A percentile compares a stretch with the other conserved stretches of the same genome.
These are phyloP conservation scores for Koerneria pararmatus DNA, from an alignment of 2,888 invertebrate species.

Conservation along the genomic window DNA sequence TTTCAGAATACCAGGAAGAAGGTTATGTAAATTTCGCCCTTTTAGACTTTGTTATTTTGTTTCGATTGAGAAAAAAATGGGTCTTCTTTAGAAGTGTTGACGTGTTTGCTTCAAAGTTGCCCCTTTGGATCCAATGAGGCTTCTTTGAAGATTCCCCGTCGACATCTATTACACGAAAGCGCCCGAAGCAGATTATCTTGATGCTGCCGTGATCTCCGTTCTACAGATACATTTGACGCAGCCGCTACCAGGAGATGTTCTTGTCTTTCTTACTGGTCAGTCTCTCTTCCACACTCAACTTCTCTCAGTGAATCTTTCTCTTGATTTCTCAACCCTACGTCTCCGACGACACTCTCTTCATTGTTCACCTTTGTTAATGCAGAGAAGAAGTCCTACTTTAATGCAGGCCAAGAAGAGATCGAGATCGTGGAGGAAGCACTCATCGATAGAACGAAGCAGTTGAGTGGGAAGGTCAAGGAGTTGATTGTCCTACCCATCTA, in stretches of 20 bases:
- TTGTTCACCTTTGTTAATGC: too few species aligned
- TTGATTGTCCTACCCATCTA: constrained; percentile 90
- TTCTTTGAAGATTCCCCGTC: constrained; percentile 69
- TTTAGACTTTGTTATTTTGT: not conserved
- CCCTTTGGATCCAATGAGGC: not conserved
- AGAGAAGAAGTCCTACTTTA: not conserved
- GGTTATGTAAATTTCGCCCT: constrained; percentile 67
- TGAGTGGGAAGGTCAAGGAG: constrained; percentile 87
- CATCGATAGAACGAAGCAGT: constrained; percentile 78
- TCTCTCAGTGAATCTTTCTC: not conserved
- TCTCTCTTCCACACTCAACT: constrained; percentile 33
- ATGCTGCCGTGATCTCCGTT: constrained; percentile 68
- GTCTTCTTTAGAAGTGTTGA: not conserved
- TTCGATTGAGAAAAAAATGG: not conserved
- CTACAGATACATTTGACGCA: constrained; percentile 97
- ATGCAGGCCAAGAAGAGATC: constrained; percentile 55
- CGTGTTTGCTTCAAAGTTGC: not conserved
- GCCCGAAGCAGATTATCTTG: constrained; percentile 96
- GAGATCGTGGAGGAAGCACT: constrained; percentile 63
- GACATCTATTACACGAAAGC: constrained; percentile 98
- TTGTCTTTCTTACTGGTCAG: constrained; percentile 85
- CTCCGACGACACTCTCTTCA: not conserved
- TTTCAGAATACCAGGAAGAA: constrained; percentile 90
- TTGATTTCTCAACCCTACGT: not conserved
- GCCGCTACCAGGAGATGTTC: constrained; percentile 81